These are phyloP conservation scores for Percopsis transmontana DNA, from an alignment of 2,113 vertebrate species.

Conservation along the genomic window DNA sequence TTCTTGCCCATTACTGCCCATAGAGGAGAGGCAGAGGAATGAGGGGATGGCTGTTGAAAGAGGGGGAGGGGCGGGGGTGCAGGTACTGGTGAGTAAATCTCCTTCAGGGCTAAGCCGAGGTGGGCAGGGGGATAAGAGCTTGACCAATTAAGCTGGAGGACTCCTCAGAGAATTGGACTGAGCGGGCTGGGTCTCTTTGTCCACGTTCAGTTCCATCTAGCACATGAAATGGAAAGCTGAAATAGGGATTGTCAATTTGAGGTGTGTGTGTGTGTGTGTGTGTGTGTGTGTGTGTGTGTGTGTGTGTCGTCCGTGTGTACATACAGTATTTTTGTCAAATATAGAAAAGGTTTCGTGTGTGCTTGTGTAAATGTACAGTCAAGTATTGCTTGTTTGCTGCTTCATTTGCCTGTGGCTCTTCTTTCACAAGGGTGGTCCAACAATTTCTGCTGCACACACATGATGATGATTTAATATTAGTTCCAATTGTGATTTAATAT, in stretches of 20 bases:
- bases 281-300: constrained; percentile 2
- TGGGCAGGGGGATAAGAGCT: constrained; percentile 71
- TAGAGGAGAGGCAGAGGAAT: constrained; percentile 2
- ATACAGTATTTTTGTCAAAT: not conserved
- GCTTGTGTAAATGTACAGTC: not conserved
- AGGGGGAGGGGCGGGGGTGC: constrained; percentile 22
- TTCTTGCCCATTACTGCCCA: constrained; percentile 58
- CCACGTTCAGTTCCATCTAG: constrained; percentile 54
- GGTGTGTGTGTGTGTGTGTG: constrained; percentile 29
- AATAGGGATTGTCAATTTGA: constrained; percentile 46
- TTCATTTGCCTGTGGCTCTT: not conserved
- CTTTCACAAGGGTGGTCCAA: too few species aligned
- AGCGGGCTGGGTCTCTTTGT: constrained; percentile 60
- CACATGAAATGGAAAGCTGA: constrained; percentile 60
- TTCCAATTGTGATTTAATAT: too few species aligned
- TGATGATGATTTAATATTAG: too few species aligned
- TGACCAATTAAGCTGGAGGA: constrained; percentile 74
- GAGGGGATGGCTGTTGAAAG: not conserved
- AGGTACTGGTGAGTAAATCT: constrained; percentile 49
- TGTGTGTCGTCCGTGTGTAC: not conserved
- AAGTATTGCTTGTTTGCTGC: not conserved
- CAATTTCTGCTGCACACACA: too few species aligned
- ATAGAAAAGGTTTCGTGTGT: not conserved
- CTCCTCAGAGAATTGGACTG: constrained; percentile 68
- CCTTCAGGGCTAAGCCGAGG: constrained; percentile 64